Conservation (phyloP, 1,140 invertebrate genomes). For the fruit fly (Drosophila melanogaster) region DNA sequence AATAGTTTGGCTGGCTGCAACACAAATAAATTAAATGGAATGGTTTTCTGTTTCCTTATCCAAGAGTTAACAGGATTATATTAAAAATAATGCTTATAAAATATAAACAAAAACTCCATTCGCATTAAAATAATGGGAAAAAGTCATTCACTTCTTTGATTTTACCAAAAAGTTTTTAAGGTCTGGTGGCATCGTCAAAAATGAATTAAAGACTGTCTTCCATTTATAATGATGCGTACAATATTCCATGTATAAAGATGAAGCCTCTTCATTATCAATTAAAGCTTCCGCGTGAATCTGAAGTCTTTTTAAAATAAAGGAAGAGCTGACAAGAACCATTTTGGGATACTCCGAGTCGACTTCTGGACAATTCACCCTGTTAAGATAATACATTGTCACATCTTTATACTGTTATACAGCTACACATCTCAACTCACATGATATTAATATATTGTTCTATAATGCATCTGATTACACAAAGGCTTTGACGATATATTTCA, state of each 20-base stretch:
- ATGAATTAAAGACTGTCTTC: constrained; percentile 39
- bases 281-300: background rate
- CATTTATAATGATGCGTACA: constrained; percentile 41
- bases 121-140: background rate
- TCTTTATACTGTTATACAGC: too few species aligned
- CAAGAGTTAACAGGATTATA: background rate
- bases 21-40: constrained; percentile 11
- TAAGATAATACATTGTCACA: background rate
- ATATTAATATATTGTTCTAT: constrained; percentile 39
- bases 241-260: constrained; percentile 20
- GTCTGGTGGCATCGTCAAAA: constrained; percentile 24
- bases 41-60: background rate
- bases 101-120: background rate
- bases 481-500: constrained; percentile 7
- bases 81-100: background rate
- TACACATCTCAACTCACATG: constrained; percentile 28
- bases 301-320: constrained; percentile 27
- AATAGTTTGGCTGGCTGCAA: background rate
- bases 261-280: constrained; percentile 31
- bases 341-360: constrained; percentile 15
- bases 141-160: background rate
- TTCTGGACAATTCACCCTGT: constrained; percentile 3
- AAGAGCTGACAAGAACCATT: constrained; percentile 20
- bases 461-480: constrained; percentile 25
- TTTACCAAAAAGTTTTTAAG: constrained; percentile 23